A percentile compares a stretch with the other conserved stretches of the same genome.
Evolutionary conservation across 2,888 invertebrate species (phyloP).

Genomic region (Agonum fuliginosum): DNA sequence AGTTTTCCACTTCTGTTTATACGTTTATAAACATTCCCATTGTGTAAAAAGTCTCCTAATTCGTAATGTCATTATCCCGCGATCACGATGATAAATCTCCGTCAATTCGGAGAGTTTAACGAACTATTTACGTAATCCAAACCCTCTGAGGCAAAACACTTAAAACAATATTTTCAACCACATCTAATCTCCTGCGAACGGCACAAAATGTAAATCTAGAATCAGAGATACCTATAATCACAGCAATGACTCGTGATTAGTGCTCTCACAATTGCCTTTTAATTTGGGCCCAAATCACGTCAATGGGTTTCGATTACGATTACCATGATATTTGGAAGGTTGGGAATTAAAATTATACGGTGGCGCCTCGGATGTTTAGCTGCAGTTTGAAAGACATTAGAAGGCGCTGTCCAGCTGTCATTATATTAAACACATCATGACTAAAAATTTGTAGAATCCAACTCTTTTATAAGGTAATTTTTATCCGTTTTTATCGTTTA

Average conservation of each 20-base stretch:
- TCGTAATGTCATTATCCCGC: background rate
- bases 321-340: conserved; percentile 29
- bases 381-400: conserved; percentile 49
- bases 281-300: conserved; percentile 47
- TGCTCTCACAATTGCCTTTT: conserved; percentile 56
- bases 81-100: background rate
- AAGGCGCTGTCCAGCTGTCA: conserved; percentile 45
- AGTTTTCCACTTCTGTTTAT: background rate
- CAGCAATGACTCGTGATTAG: conserved; percentile 16
- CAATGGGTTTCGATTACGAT: conserved; percentile 52
- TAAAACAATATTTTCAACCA: conserved; percentile 32
- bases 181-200: background rate
- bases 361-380: background rate
- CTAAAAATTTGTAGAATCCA: too few relatives aligned
- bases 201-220: conserved; percentile 23
- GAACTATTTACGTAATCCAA: conserved; percentile 39
- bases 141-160: conserved; percentile 37
- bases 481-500: too few relatives aligned
- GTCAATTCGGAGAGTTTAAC: conserved; percentile 22
- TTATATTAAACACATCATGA: too few relatives aligned
- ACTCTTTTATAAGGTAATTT: too few relatives aligned
- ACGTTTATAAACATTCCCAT: conserved; percentile 1
- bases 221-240: conserved; percentile 48
- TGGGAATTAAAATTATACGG: conserved; percentile 43
- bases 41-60: background rate